A percentile compares a stretch with the other conserved stretches of the same genome.
phyloP scores from a whole-genome alignment of 1,140 invertebrate genomes.

The Harpegnathos saltator region DNA sequence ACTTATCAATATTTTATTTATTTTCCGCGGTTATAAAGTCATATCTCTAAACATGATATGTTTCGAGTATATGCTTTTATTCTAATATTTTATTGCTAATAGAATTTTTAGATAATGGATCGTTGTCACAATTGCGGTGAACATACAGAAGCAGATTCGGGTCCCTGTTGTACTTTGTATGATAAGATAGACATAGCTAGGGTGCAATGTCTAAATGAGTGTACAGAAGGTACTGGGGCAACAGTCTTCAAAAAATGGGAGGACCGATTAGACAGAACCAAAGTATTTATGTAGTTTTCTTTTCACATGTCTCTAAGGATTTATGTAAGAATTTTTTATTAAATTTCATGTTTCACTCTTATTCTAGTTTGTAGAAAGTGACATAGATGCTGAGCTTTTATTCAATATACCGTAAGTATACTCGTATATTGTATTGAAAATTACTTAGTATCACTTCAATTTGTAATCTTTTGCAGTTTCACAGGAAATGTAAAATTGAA shows the following conservation, averaged over 20 bases:
- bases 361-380: conserved; percentile 96
- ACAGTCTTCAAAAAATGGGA: conserved; percentile 97
- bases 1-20: background rate
- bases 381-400: conserved; percentile 96
- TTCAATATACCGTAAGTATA: conserved; percentile 95
- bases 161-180: conserved; percentile 94
- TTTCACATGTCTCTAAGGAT: conserved; percentile 8
- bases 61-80: background rate
- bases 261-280: conserved; percentile 90
- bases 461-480: conserved; percentile 89
- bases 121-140: conserved; percentile 76
- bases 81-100: conserved; percentile 1
- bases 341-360: conserved; percentile 10
- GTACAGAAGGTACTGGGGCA: conserved; percentile 93
- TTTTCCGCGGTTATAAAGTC: background rate
- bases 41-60: background rate
- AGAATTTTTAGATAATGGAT: conserved; percentile 66
- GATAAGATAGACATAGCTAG: conserved; percentile 96
- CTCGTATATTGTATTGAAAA: conserved; percentile 6
- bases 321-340: conserved; percentile 1
- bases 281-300: conserved; percentile 86
- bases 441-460: background rate
- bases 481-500: conserved; percentile 98
- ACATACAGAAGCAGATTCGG: conserved; percentile 88
- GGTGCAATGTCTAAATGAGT: conserved; percentile 96